These are phyloP conservation scores for Drosophila virilis DNA, from an alignment of 1,140 invertebrate genomes.

Conservation along the genomic window DNA sequence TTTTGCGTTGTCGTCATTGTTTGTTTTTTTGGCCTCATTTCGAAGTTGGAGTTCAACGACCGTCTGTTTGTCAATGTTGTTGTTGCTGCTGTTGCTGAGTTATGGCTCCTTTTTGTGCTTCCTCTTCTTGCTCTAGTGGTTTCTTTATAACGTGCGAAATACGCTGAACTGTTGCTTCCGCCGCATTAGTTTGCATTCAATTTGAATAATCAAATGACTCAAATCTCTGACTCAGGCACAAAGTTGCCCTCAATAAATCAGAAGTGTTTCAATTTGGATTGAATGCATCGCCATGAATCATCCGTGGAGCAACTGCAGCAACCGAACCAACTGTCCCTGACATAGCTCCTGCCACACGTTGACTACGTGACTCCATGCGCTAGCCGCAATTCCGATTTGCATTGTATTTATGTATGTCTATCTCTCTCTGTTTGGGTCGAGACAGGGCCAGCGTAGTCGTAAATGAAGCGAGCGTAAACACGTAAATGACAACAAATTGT, in stretches of 20 bases:
- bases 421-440: background rate
- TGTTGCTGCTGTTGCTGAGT: background rate
- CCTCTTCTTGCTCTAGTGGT: conserved; percentile 7
- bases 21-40: conserved; percentile 65
- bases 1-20: conserved; percentile 40
- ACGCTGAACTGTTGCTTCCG: conserved; percentile 17
- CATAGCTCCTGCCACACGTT: conserved; percentile 12
- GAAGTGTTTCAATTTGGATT: background rate
- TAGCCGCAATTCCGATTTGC: background rate
- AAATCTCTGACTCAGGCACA: conserved; percentile 16
- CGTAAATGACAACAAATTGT: conserved; percentile 29
- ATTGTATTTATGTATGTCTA: background rate
- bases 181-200: conserved; percentile 42
- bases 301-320: conserved; percentile 6
- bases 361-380: background rate
- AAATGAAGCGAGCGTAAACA: conserved; percentile 47
- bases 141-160: conserved; percentile 30
- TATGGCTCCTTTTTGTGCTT: background rate
- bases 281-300: background rate
- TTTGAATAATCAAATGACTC: conserved; percentile 44
- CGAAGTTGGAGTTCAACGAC: conserved; percentile 62
- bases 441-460: conserved; percentile 53
- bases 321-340: conserved; percentile 1
- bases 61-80: conserved; percentile 10
- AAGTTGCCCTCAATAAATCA: conserved; percentile 31